Evolutionary conservation across 2,888 invertebrate species (phyloP).

Genomic region (Pyrochroa serraticornis): DNA sequence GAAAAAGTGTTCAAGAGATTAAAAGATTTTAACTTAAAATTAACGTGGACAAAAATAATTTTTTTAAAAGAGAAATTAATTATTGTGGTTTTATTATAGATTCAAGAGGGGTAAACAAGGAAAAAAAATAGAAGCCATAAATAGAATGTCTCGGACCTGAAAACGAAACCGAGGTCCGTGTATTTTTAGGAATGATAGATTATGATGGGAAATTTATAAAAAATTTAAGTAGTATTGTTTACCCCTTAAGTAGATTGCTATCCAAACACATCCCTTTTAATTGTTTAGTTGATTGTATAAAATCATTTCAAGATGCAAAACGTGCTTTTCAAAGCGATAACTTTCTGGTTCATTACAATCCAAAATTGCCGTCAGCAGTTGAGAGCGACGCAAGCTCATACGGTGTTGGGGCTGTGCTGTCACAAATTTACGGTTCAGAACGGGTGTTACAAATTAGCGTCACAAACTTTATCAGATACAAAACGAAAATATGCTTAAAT

Average conservation of each 20-base stretch:
- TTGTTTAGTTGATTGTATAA: conserved; percentile 22
- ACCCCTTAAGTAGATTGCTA: conserved; percentile 21
- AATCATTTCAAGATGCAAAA: conserved; percentile 1
- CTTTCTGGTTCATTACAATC: too few relatives aligned
- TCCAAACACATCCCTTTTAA: conserved; percentile 16
- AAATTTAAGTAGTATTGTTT: conserved; percentile 31
- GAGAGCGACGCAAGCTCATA: too few relatives aligned
- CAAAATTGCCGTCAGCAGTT: too few relatives aligned
- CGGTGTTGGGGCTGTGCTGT: too few relatives aligned
- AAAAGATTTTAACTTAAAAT: conserved; percentile 25
- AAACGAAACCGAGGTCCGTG: conserved; percentile 32
- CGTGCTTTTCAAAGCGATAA: too few relatives aligned
- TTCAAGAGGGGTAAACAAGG: conserved; percentile 35
- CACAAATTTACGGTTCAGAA: background rate
- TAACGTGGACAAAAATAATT: conserved; percentile 35
- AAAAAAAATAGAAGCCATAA: conserved; percentile 36
- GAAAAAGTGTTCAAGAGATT: conserved; percentile 30
- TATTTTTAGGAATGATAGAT: conserved; percentile 42
- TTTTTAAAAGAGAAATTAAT: conserved; percentile 35
- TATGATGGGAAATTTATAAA: conserved; percentile 48
- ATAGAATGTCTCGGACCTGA: conserved; percentile 32
- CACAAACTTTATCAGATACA: conserved; percentile 2
- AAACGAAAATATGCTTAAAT: conserved; percentile 8
- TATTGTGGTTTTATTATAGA: conserved; percentile 39
- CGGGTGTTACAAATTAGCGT: background rate